phyloP scores from a whole-genome alignment of 2,797 vertebrate genomes.

The Coluber constrictor region DNA sequence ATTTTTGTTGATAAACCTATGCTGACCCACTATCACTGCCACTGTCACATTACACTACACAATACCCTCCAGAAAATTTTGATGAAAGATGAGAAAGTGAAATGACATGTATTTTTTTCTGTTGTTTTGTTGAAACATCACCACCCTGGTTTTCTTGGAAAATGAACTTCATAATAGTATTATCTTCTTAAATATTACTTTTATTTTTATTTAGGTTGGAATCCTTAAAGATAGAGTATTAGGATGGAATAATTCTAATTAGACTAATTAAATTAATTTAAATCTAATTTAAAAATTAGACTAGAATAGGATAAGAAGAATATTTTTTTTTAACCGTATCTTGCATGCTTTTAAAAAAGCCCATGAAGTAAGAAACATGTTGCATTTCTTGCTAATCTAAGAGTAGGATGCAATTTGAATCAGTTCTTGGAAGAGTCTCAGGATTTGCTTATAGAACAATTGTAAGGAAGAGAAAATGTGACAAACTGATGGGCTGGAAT shows the following conservation, averaged over 20 bases:
- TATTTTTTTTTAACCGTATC: not conserved
- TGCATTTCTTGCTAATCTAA: slow-evolving; percentile 37
- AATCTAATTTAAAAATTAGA: not conserved
- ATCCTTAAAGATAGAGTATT: not conserved
- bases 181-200: not conserved
- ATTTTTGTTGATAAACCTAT: not conserved
- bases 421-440: slow-evolving; percentile 11
- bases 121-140: not conserved
- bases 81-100: not conserved
- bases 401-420: slow-evolving; percentile 21
- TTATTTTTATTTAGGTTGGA: not conserved
- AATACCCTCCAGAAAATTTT: not conserved
- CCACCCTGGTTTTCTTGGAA: not conserved
- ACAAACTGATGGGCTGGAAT: not conserved
- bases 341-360: not conserved
- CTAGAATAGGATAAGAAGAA: not conserved
- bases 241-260: not conserved
- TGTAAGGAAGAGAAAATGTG: not conserved
- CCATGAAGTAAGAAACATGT: not conserved
- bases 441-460: not conserved
- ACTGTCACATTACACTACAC: not conserved
- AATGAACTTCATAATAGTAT: not conserved
- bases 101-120: not conserved
- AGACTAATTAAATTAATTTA: not conserved
- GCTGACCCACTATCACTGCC: not conserved